Evolutionary conservation across 2,797 vertebrate genomes (phyloP).

Genomic region (Chaetophractus vellerosus): DNA sequence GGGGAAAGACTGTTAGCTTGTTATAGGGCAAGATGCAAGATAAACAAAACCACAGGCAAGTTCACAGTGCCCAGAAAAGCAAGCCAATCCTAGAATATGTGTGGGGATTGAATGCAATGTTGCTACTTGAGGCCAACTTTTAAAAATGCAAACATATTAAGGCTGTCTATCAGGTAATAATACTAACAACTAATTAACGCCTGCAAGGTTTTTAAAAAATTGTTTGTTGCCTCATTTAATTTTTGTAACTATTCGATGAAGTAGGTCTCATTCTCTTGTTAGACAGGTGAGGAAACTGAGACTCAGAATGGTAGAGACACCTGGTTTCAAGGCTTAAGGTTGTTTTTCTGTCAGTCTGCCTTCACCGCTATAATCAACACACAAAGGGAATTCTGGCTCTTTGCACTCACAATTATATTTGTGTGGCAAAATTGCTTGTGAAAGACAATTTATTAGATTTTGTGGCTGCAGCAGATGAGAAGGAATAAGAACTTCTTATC

Average conservation of each 20-base stretch:
- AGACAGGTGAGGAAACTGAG: slow-evolving; percentile 28
- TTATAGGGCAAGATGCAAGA: background rate
- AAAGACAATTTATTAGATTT: slow-evolving; percentile 62
- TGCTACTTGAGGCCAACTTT: slow-evolving; percentile 10
- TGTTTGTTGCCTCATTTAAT: background rate
- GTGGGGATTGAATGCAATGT: background rate
- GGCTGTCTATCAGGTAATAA: background rate
- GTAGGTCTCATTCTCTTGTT: background rate
- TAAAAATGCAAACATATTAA: background rate
- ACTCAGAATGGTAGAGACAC: background rate
- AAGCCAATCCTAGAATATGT: background rate
- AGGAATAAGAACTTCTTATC: slow-evolving; percentile 52
- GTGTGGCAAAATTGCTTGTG: slow-evolving; percentile 63
- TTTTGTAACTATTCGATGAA: background rate
- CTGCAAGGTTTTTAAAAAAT: background rate
- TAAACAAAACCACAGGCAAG: slow-evolving; percentile 8
- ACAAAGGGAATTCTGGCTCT: slow-evolving; percentile 74
- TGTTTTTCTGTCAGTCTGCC: background rate
- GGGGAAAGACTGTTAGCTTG: slow-evolving; percentile 48
- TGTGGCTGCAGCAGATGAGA: background rate
- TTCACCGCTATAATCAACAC: slow-evolving; percentile 61
- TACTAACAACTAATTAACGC: background rate
- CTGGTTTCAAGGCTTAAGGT: background rate
- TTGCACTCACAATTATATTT: slow-evolving; percentile 68
- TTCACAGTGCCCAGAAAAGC: background rate